A percentile compares a stretch with the other conserved stretches of the same genome.
These are phyloP conservation scores for Planococcus citri DNA, from an alignment of 1,140 invertebrate species.

Conservation along the genomic window DNA sequence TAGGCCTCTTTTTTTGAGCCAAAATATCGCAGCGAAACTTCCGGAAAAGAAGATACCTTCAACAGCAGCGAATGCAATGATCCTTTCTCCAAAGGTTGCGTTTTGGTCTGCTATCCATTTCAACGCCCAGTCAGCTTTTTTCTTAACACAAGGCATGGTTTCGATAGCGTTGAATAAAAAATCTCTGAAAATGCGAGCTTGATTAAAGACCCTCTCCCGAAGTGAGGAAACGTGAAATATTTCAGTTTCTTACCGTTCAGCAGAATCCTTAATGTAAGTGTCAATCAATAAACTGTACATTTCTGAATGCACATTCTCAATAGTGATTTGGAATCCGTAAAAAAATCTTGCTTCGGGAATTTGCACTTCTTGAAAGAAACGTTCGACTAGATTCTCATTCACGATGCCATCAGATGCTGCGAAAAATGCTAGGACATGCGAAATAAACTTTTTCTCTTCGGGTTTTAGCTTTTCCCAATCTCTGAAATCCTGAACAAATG, in stretches of 20 bases:
- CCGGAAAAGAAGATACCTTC: slow-evolving; percentile 98
- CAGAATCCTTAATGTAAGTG: slow-evolving; percentile 81
- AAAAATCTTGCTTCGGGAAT: slow-evolving; percentile 95
- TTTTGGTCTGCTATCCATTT: slow-evolving; percentile 81
- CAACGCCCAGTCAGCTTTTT: slow-evolving; percentile 97
- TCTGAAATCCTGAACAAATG: slow-evolving; percentile 50
- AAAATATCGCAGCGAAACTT: slow-evolving; percentile 98
- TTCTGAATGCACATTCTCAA: slow-evolving; percentile 99
- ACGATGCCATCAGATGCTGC: slow-evolving; percentile 99
- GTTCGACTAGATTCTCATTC: slow-evolving; percentile 96
- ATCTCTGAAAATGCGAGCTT: slow-evolving; percentile 41
- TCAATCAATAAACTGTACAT: slow-evolving; percentile 99
- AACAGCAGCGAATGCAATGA: slow-evolving; percentile 95
- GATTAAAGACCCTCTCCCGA: no score
- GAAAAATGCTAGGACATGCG: slow-evolving; percentile 96
- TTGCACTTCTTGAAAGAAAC: slow-evolving; percentile 95
- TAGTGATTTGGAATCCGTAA: slow-evolving; percentile 98
- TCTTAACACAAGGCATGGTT: slow-evolving; percentile 89
- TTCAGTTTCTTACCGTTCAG: slow-evolving; percentile 50
- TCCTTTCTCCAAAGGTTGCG: slow-evolving; percentile 83
- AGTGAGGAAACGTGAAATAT: no score
- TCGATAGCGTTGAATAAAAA: slow-evolving; percentile 95
- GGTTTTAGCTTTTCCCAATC: slow-evolving; percentile 79
- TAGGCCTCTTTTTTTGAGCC: slow-evolving; percentile 93
- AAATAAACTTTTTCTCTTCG: slow-evolving; percentile 88